Conservation (phyloP, 2,888 invertebrate species). For the Drosophila gaucha region DNA sequence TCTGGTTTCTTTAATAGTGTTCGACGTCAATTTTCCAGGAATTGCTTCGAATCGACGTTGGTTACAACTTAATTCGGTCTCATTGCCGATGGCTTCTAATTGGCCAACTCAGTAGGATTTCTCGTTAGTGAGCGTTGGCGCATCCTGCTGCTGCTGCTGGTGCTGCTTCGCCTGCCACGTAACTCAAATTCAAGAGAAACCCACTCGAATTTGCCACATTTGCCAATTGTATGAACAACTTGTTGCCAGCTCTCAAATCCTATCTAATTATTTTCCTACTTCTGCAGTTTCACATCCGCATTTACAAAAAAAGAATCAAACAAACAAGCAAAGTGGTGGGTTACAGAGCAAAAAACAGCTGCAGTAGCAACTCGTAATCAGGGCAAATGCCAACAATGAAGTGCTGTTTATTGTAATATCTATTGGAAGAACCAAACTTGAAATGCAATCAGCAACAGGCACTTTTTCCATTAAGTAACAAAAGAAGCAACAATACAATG, state of each 20-base stretch:
- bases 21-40: too few species aligned
- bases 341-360: not conserved
- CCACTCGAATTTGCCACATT: too few species aligned
- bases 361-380: slow-evolving; percentile 17
- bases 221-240: too few species aligned
- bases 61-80: not conserved
- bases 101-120: not conserved
- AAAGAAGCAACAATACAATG: slow-evolving; percentile 20
- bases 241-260: too few species aligned
- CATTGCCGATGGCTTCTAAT: not conserved
- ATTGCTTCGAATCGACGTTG: not conserved
- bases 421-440: slow-evolving; percentile 45
- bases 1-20: not conserved
- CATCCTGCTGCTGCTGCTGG: not conserved
- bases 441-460: slow-evolving; percentile 55
- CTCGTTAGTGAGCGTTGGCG: not conserved
- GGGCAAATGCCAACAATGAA: slow-evolving; percentile 40
- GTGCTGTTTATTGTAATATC: slow-evolving; percentile 47
- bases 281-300: not conserved
- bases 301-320: too few species aligned
- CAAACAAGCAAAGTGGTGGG: too few species aligned
- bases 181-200: too few species aligned
- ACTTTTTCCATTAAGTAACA: slow-evolving; percentile 62
- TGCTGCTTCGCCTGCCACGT: too few species aligned
- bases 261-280: not conserved